Evolutionary conservation across 2,113 vertebrate genomes (phyloP), one percentile per base, ranked within the genome.

Genomic region (Aepyceros melampus): DNA sequence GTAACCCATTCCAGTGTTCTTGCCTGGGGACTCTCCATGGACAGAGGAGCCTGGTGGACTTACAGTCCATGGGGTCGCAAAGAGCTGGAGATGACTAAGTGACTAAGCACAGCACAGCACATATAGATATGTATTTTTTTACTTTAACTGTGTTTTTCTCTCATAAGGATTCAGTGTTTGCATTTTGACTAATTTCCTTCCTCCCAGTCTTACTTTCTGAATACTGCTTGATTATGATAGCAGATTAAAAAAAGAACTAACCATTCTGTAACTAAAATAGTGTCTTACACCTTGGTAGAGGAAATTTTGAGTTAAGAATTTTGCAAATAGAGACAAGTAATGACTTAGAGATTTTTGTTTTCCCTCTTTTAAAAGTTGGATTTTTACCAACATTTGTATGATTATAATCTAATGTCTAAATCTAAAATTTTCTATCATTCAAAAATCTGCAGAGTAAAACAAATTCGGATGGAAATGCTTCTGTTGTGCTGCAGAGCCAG

Each of bases 271-370:
- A 45, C 95, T 91, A 81, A 97, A 95, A 87, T 90, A 90, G 4
- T 89, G 7, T 89, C 3, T 93, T 36, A 81, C 23, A 90, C 51
- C n/a, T 86, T 87, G 40, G 16, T 79, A 94, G 82, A 87, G 27
- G 45, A 95, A 64, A 94, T 83, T 93, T 92, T 87, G 36, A 97
- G 36, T 79, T 64, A 67, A 93, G 21, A 89, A 62, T 97, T 94
- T 94, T 62, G 1, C 33, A 83, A 62, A 74, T 40, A 90, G 64
- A 91, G 81, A 7, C 40, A 81, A 33, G 36, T 60, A 67, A 29
- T 47, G 43, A 71, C 4, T 58, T 91, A 55, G 0, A 67, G 47
- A 23, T 43, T 76, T 62, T 91, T 78, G 6, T 90, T 97, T 97
- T 92, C 33, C 56, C 76, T 92, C 87, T 92, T 94, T 94, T 94